A percentile compares a stretch with the other conserved stretches of the same genome.
Evolutionary conservation across 2,888 invertebrate genomes (phyloP).

Genomic region (Hirtodrosophila confusa): DNA sequence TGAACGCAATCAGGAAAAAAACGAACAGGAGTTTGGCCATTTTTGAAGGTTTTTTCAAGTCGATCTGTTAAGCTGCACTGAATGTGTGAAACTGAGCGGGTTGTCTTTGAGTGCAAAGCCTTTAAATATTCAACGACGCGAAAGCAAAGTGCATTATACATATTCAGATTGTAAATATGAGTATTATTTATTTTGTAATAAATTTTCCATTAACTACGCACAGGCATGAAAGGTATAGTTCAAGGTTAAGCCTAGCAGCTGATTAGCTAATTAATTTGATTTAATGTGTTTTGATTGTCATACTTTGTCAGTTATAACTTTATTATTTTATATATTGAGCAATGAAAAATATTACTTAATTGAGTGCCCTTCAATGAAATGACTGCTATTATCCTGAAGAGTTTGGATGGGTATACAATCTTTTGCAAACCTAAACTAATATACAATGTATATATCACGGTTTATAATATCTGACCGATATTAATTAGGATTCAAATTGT

Average conservation of each 20-base stretch:
- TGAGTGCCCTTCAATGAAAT: no score
- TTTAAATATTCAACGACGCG: constrained; percentile 18
- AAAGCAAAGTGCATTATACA: constrained; percentile 15
- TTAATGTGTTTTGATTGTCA: not conserved
- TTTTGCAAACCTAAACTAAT: no score
- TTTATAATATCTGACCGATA: no score
- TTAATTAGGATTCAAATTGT: no score
- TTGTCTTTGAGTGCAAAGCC: not conserved
- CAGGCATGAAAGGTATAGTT: not conserved
- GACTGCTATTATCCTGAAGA: no score
- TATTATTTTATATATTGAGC: no score
- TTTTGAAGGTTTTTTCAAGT: not conserved
- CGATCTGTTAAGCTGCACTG: constrained; percentile 2
- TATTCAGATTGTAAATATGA: not conserved
- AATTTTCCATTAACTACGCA: not conserved
- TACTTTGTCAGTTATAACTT: not conserved
- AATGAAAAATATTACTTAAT: no score
- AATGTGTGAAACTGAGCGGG: constrained; percentile 11
- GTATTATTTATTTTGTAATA: not conserved
- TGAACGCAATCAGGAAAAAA: constrained; percentile 21
- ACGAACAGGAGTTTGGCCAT: constrained; percentile 24
- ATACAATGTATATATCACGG: no score
- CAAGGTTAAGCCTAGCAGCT: not conserved
- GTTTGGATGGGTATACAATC: no score
- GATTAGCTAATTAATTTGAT: no score